phyloP scores from a whole-genome alignment of 2,888 invertebrate genomes.

The Esperia sulphurella region DNA sequence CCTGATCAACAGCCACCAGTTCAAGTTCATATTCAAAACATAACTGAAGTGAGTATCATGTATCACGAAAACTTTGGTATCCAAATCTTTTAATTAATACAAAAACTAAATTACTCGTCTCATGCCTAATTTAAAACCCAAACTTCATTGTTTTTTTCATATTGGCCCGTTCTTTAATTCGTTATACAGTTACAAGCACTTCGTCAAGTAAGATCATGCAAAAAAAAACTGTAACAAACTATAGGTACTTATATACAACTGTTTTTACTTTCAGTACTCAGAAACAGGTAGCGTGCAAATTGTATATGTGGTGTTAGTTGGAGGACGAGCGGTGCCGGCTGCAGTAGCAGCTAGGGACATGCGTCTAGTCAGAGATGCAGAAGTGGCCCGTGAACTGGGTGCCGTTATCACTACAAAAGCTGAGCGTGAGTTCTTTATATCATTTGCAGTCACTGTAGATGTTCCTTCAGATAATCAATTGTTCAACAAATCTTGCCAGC shows the following conservation, averaged over 20 bases:
- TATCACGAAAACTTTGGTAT: neutral
- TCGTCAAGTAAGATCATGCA: too few relatives aligned
- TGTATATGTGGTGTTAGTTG: constrained; percentile 89
- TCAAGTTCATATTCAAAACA: constrained; percentile 83
- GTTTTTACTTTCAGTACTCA: constrained; percentile 37
- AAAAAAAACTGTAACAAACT: too few relatives aligned
- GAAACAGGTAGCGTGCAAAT: constrained; percentile 81
- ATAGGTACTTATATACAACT: too few relatives aligned
- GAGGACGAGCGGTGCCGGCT: constrained; percentile 88
- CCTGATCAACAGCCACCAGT: constrained; percentile 79
- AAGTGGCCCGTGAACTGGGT: constrained; percentile 86
- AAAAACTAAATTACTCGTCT: too few relatives aligned
- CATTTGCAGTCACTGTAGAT: neutral
- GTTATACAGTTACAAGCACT: too few relatives aligned
- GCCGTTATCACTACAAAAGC: constrained; percentile 89
- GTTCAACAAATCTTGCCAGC: constrained; percentile 32
- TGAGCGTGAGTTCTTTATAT: constrained; percentile 83
- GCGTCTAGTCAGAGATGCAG: constrained; percentile 87
- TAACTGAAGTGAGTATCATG: constrained; percentile 66
- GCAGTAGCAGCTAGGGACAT: constrained; percentile 90
- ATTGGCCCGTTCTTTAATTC: too few relatives aligned
- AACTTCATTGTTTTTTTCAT: too few relatives aligned
- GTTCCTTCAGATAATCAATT: neutral
- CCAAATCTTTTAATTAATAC: too few relatives aligned
- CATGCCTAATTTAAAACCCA: too few relatives aligned